Evolutionary conservation across 1,140 invertebrate species (phyloP).

Genomic region (Wasmannia auropunctata): DNA sequence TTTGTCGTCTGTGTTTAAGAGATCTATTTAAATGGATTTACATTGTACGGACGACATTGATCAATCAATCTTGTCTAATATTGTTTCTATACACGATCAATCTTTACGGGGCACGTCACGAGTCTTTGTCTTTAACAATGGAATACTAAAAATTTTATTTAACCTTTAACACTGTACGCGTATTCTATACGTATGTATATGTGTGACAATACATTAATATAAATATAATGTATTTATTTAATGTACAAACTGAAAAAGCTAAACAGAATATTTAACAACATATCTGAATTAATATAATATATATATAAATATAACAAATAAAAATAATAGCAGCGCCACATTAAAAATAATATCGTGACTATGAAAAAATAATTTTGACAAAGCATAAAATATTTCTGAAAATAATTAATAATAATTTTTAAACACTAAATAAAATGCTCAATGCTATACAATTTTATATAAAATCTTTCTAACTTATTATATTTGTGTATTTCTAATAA

Average conservation of each 20-base stretch:
- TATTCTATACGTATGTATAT: not conserved
- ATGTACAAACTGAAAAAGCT: not conserved
- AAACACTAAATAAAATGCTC: not conserved
- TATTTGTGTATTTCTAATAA: too few species aligned
- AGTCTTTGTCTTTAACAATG: slow-evolving; percentile 4
- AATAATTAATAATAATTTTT: not conserved
- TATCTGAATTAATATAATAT: not conserved
- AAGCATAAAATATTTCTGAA: not conserved
- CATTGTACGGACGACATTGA: not conserved
- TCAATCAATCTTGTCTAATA: slow-evolving; percentile 14
- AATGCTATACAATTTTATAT: not conserved
- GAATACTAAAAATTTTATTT: not conserved
- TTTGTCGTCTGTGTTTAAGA: slow-evolving; percentile 13
- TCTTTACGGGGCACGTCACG: not conserved
- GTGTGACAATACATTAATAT: too few species aligned
- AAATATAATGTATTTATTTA: too few species aligned
- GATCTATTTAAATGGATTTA: not conserved
- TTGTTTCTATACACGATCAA: slow-evolving; percentile 2
- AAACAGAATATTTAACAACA: not conserved
- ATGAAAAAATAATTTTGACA: not conserved
- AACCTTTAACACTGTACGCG: not conserved
- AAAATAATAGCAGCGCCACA: not conserved
- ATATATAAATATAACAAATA: not conserved
- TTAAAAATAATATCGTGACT: not conserved
- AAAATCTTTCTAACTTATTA: too few species aligned